phyloP scores from a whole-genome alignment of 1,140 invertebrate genomes.

The Formica exsecta region DNA sequence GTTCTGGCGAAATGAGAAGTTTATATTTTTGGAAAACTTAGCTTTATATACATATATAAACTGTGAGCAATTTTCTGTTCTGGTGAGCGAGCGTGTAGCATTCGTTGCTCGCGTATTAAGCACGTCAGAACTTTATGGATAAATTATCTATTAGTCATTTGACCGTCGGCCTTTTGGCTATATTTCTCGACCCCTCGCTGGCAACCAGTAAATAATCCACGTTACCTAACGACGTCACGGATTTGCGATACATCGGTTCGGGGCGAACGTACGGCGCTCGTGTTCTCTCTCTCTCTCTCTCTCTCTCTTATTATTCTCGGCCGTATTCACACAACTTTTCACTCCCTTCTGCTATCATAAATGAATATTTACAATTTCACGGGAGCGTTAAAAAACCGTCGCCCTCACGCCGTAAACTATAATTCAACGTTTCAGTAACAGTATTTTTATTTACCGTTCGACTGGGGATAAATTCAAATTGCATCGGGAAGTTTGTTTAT shows the following conservation, averaged over 20 bases:
- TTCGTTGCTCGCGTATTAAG: conserved; percentile 63
- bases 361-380: conserved; percentile 51
- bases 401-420: not conserved
- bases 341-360: not conserved
- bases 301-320: not conserved
- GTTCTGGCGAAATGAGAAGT: not conserved
- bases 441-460: conserved; percentile 23
- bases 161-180: conserved; percentile 54
- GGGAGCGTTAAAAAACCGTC: conserved; percentile 5
- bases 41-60: not conserved
- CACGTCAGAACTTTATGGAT: conserved; percentile 73
- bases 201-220: conserved; percentile 71
- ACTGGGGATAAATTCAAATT: conserved; percentile 38
- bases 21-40: conserved; percentile 4
- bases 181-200: conserved; percentile 64
- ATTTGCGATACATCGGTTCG: conserved; percentile 59
- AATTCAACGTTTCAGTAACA: conserved; percentile 26
- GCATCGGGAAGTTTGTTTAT: not conserved
- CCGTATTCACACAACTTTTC: not conserved
- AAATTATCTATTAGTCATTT: conserved; percentile 75
- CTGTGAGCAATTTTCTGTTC: conserved; percentile 8
- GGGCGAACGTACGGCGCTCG: not conserved
- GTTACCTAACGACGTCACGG: conserved; percentile 67
- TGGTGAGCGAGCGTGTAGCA: conserved; percentile 30
- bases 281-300: not conserved